Evolutionary conservation across 2,797 vertebrate species (phyloP).

Genomic region (Pterois miles): DNA sequence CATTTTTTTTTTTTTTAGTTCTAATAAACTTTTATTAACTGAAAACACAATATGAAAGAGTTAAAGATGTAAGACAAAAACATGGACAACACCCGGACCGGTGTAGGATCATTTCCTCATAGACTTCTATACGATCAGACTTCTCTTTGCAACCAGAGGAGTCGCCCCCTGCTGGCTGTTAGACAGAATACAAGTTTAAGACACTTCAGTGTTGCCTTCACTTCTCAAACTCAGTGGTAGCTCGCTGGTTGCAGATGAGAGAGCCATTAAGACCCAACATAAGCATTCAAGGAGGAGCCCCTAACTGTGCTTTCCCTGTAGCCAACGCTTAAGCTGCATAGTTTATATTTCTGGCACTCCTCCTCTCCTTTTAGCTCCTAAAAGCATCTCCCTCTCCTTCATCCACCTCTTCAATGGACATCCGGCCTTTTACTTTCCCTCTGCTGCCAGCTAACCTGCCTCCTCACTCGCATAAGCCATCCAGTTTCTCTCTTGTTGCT

Average conservation of each 20-base stretch:
- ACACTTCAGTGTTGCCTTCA: too few species aligned
- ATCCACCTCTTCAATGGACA: constrained; percentile 33
- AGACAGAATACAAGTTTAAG: too few species aligned
- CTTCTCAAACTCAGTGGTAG: too few species aligned
- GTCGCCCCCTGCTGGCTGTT: too few species aligned
- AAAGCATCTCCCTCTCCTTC: constrained; percentile 38
- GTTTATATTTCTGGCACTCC: constrained; percentile 25
- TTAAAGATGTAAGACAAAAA: too few species aligned
- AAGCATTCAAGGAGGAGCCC: constrained; percentile 14
- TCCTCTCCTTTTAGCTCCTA: constrained; percentile 13
- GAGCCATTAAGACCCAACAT: constrained; percentile 1
- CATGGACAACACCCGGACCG: too few species aligned
- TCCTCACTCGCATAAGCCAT: constrained; percentile 38
- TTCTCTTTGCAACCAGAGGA: too few species aligned
- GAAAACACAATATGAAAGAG: too few species aligned
- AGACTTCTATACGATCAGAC: too few species aligned
- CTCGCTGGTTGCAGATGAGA: constrained; percentile 6
- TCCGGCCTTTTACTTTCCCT: constrained; percentile 24
- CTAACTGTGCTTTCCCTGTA: constrained; percentile 16
- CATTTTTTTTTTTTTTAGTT: too few species aligned
- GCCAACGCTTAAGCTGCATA: neutral
- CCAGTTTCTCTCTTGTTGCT: constrained; percentile 36
- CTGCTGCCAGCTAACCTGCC: constrained; percentile 40
- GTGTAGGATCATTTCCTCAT: too few species aligned
- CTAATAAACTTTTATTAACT: too few species aligned